These are phyloP conservation scores for Sialia sialis DNA, from an alignment of 2,113 vertebrate genomes.

Conservation along the genomic window DNA sequence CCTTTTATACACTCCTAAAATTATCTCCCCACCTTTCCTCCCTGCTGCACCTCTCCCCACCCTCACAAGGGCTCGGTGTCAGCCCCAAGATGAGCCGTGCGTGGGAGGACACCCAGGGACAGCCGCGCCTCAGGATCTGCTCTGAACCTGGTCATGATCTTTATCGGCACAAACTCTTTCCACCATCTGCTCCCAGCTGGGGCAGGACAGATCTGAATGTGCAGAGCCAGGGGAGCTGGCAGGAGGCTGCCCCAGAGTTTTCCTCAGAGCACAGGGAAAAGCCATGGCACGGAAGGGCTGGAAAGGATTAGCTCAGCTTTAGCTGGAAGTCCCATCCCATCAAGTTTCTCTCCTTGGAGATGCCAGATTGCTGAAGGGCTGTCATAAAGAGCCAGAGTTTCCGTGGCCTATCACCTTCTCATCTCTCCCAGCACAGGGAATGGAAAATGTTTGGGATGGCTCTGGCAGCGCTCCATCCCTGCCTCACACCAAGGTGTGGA, in stretches of 20 bases:
- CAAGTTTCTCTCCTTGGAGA: not conserved
- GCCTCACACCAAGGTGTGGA: not conserved
- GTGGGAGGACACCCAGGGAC: conserved; percentile 15
- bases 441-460: not conserved
- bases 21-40: conserved; percentile 33
- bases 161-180: conserved; percentile 30
- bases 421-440: not conserved
- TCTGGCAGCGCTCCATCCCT: not conserved
- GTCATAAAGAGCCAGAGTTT: not conserved
- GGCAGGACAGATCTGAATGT: not conserved
- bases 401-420: not conserved
- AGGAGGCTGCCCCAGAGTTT: not conserved
- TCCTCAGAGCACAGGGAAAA: not conserved
- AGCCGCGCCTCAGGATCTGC: conserved; percentile 14
- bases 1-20: conserved; percentile 56
- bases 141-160: conserved; percentile 10
- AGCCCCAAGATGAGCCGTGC: not conserved
- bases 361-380: not conserved
- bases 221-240: not conserved
- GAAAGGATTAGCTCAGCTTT: not conserved
- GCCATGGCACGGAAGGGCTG: not conserved
- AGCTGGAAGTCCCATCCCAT: not conserved
- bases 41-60: not conserved
- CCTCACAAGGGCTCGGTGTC: not conserved
- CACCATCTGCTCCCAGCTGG: not conserved